Evolutionary conservation across 2,888 invertebrate genomes (phyloP), one percentile per base, ranked within the genome.

Genomic region (Agonopterix alstromeriana): DNA sequence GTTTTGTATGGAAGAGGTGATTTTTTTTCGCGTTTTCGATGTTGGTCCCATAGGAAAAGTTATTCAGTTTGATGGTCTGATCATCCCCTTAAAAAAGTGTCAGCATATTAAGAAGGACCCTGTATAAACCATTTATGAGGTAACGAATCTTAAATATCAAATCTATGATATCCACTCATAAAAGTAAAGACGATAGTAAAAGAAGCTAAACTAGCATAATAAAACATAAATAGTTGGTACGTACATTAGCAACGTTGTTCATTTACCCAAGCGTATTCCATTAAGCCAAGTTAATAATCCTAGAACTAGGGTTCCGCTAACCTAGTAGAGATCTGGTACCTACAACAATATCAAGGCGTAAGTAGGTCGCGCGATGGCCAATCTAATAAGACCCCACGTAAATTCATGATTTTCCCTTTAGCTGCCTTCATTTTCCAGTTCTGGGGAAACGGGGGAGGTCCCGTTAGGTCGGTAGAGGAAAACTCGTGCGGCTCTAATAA

Each of bases 301-400:
- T 67, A 73, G 65, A 70, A 71, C 67, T 70, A 69, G 67, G 67
- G 67, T 70, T 71, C 65, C 60, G 62, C 63, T 70, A 75, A 73
- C 76, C 69, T 65, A 68, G 58, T 65, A 71, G 61, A 76, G 71
- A 82, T 81, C 80, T 78, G 64, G 78, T 76, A 76, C n/a, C n/a
- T n/a, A n/a, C 74, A 78, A 80, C 74, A 77, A 77, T 77, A 81
- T 76, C 66, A 76, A 76, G 65, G 75, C 70, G 70, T 76, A 83
- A 79, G 77, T 82, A 65, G 83, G 83, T 82, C 82, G 73, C 56
- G 57, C 60, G 54, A 57, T 57, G 56, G 60, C 84, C 78, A 82
- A 60, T 50, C 4, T 61, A 66, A 48, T 48, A 36, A 50, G 79
- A 64, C 49, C 82, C 69, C 66, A 58, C 63, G 58, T 68, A 70